Evolutionary conservation across 2,797 vertebrate genomes (phyloP).

Genomic region (Heterohyrax brucei): DNA sequence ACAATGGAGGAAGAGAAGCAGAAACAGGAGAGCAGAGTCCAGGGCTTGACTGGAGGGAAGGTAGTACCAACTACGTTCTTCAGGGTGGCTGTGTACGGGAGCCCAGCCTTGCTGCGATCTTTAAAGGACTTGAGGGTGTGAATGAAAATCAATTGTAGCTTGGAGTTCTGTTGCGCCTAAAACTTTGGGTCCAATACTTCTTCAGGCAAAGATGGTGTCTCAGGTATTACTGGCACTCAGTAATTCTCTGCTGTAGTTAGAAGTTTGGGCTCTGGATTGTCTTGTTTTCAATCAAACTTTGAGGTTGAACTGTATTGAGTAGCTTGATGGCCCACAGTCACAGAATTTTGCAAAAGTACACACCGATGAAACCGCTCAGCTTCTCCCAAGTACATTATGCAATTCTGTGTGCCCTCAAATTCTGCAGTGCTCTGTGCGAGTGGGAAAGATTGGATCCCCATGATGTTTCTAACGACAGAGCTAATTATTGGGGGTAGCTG

Average conservation of each 20-base stretch:
- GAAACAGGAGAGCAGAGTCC: too few relatives aligned
- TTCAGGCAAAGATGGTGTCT: not conserved
- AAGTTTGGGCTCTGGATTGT: not conserved
- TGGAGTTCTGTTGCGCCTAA: slow-evolving; percentile 27
- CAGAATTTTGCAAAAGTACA: not conserved
- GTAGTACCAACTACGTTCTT: not conserved
- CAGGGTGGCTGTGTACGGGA: not conserved
- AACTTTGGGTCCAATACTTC: not conserved
- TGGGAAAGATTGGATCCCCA: not conserved
- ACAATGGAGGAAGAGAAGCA: not conserved
- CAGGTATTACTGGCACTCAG: not conserved
- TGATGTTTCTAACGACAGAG: slow-evolving; percentile 16
- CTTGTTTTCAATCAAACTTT: slow-evolving; percentile 24
- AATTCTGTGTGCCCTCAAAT: not conserved
- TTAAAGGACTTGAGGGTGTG: not conserved
- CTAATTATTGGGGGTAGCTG: slow-evolving; percentile 70
- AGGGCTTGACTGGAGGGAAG: not conserved
- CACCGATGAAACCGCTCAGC: not conserved
- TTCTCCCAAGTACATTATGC: not conserved
- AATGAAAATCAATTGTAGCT: not conserved
- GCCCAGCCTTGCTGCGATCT: not conserved
- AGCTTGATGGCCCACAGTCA: not conserved
- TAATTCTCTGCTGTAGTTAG: not conserved
- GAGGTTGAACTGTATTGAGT: not conserved
- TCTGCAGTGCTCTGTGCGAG: not conserved